phyloP scores from a whole-genome alignment of 2,113 vertebrate species.

The Neomonachus schauinslandi region DNA sequence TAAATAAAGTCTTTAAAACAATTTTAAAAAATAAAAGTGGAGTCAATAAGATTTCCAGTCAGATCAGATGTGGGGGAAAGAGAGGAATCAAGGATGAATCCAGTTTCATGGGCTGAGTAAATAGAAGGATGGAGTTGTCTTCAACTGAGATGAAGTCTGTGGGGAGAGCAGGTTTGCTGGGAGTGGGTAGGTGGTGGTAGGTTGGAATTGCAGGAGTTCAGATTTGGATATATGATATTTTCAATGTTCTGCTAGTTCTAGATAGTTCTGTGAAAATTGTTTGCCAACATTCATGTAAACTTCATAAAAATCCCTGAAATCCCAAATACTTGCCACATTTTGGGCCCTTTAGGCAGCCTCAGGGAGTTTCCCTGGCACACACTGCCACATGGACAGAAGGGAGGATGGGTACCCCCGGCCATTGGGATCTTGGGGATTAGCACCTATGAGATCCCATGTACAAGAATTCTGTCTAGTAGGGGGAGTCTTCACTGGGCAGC shows the following conservation, averaged over 20 bases:
- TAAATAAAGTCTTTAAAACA: neutral
- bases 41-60: neutral
- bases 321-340: neutral
- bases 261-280: neutral
- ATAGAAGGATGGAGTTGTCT: neutral
- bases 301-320: neutral
- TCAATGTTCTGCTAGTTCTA: neutral
- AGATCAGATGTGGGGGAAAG: neutral
- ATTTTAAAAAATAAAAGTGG: neutral
- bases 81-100: neutral
- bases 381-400: neutral
- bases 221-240: neutral
- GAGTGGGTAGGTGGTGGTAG: rapidly evolving
- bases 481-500: neutral
- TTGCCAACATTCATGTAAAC: neutral
- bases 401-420: rapidly evolving
- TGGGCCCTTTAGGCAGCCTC: neutral
- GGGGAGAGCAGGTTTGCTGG: neutral
- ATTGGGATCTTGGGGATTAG: neutral
- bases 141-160: neutral
- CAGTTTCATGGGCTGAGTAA: neutral
- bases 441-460: neutral
- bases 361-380: neutral
- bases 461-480: neutral
- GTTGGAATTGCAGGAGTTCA: neutral